phyloP scores from a whole-genome alignment of 1,140 invertebrate species.

The Nautilus pompilius region DNA sequence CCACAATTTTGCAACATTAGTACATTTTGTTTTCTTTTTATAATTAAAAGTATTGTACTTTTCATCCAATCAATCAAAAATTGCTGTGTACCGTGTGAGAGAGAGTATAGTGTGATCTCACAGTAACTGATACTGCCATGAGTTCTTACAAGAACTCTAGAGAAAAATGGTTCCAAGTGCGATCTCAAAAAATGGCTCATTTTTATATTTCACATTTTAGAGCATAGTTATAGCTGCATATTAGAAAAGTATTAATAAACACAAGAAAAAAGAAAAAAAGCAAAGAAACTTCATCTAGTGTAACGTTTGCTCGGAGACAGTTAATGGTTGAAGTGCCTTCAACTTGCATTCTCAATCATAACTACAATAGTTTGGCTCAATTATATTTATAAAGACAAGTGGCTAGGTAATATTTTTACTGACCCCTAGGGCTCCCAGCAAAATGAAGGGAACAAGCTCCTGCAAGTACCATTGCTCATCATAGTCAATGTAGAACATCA shows the following conservation, averaged over 20 bases:
- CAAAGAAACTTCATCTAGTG: neutral
- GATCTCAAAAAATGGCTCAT: no score
- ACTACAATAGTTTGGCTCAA: neutral
- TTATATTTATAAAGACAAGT: neutral
- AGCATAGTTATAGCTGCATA: neutral
- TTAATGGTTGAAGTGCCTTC: neutral
- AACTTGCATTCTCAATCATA: neutral
- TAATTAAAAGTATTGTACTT: no score
- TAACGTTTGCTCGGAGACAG: neutral
- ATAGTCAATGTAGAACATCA: constrained; percentile 98
- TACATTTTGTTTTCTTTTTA: no score
- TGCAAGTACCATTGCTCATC: constrained; percentile 99
- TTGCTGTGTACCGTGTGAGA: no score
- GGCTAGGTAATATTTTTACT: constrained; percentile 49
- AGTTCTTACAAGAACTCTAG: no score
- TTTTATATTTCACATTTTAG: no score
- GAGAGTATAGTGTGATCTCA: no score
- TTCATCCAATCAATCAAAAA: no score
- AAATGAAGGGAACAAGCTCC: constrained; percentile 94
- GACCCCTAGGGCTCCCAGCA: constrained; percentile 94
- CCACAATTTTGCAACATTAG: no score
- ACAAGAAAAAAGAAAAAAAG: neutral
- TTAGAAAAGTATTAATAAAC: neutral
- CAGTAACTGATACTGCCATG: no score
- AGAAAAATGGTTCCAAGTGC: no score